Evolutionary conservation across 2,888 invertebrate genomes (phyloP).

Genomic region (Leptinotarsa tumamoca): DNA sequence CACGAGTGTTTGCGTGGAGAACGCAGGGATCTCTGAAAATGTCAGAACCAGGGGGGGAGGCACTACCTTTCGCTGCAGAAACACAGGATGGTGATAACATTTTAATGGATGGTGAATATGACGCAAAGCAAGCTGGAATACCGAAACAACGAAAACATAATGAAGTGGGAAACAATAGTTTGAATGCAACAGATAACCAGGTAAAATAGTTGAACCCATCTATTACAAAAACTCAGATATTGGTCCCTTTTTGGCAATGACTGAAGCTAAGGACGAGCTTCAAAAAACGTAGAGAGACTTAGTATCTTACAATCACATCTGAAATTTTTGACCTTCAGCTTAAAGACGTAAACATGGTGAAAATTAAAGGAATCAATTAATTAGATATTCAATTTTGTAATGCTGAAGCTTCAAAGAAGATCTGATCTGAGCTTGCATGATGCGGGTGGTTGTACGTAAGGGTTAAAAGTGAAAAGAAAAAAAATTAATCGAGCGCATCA

Average conservation of each 20-base stretch:
- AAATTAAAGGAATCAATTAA: not conserved
- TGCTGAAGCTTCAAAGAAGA: not conserved
- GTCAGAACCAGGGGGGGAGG: too few species aligned
- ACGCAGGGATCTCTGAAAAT: too few species aligned
- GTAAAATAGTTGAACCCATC: not conserved
- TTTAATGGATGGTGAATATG: too few species aligned
- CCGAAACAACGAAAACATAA: not conserved
- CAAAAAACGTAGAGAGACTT: not conserved
- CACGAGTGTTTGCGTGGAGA: too few species aligned
- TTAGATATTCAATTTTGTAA: constrained; percentile 8
- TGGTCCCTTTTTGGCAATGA: not conserved
- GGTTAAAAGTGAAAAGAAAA: too few species aligned
- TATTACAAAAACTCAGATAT: not conserved
- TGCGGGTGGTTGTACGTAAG: too few species aligned
- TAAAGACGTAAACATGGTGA: not conserved
- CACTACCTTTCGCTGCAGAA: too few species aligned
- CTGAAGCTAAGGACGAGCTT: not conserved
- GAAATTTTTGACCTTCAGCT: not conserved
- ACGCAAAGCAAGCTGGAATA: too few species aligned
- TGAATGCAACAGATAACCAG: not conserved
- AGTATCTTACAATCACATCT: not conserved
- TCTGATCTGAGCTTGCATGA: too few species aligned
- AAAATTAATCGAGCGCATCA: too few species aligned
- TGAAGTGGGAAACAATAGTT: not conserved
- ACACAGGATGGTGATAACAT: too few species aligned